These are phyloP conservation scores for Malurus leucopterus DNA, from an alignment of 2,797 vertebrate genomes.

Conservation along the genomic window DNA sequence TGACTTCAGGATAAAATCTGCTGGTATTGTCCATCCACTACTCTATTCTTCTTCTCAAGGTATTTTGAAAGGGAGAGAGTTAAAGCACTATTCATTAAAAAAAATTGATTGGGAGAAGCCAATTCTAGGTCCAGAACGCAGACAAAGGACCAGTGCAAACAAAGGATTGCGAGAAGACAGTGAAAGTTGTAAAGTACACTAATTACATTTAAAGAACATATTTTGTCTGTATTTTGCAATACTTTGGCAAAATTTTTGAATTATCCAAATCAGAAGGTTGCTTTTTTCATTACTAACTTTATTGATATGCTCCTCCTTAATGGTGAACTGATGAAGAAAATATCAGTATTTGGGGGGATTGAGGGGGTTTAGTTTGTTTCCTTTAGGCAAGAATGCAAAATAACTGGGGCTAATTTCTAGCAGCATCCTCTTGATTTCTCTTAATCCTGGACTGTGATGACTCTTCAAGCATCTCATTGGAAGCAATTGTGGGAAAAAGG, in stretches of 20 bases:
- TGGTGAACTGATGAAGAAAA: background rate
- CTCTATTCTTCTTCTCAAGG: background rate
- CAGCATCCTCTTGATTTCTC: slow-evolving; percentile 49
- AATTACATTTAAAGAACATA: background rate
- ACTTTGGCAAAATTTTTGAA: background rate
- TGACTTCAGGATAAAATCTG: background rate
- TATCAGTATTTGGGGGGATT: background rate
- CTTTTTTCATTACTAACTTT: background rate
- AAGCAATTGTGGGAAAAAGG: slow-evolving; percentile 82
- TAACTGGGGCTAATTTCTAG: slow-evolving; percentile 13
- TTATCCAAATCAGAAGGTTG: background rate
- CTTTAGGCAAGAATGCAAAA: background rate
- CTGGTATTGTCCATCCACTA: background rate
- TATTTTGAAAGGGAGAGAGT: background rate
- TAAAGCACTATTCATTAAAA: background rate
- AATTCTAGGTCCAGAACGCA: background rate
- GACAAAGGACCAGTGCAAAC: background rate
- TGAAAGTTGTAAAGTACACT: background rate
- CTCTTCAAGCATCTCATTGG: slow-evolving; percentile 51
- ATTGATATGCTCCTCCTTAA: background rate
- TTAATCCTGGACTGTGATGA: slow-evolving; percentile 29
- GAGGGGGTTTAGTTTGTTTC: background rate
- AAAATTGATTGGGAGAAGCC: background rate
- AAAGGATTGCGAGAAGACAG: background rate
- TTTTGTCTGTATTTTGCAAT: background rate